Base-by-base conservation (phyloP, 2,888 invertebrate genomes). In the Epinotia bilunana region DNA sequence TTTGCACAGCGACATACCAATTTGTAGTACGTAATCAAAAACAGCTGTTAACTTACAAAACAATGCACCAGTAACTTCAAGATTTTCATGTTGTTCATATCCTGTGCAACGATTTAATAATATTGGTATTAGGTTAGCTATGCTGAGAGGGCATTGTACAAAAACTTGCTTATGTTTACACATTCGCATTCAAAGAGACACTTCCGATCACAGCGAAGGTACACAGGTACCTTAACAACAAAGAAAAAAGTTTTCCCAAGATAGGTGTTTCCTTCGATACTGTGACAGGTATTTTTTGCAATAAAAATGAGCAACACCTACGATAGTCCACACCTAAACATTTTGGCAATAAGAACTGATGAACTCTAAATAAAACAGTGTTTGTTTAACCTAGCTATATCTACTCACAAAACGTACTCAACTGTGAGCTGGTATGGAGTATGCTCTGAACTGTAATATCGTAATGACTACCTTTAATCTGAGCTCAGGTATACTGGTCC, bases 21-120 rank as follows among this genome's bases (percentile, higher is more conserved):
- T 43, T 43, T 67, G 58, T 57, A 60, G 61, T 62, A 75, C 67
- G 72, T 71, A 75, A 75, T 72, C 28, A 33, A 61, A 60, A 72
- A n/a, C 61, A 75, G 33, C 18, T 67, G 71, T 62, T 60, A 73
- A 73, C 33, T 65, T 33, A 23, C 53, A 7, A 58, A 46, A 28
- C 63, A 33, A 55, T 60, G 64, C 70, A 43, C 43, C 55, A 2
- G 20, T 5, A 39, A 65, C 13, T 58, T 12, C 46, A 72, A 64
- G 65, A 64, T 28, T 65, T 20, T 53, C 5, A 39, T 13, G 53
- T 55, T 57, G 49, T 60, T 62, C 33, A 57, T 74, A 60, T 65
- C 70, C 60, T 64, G 13, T 39, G 39, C n/a, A 64, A 64, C 58
- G 23, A 53, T 57, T 55, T 53, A 61, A n/a, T 55, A 20, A 16